Base-by-base conservation (phyloP, 35 echinoderm and acorn worm genomes). In the Heliocidaris erythrogramma region DNA sequence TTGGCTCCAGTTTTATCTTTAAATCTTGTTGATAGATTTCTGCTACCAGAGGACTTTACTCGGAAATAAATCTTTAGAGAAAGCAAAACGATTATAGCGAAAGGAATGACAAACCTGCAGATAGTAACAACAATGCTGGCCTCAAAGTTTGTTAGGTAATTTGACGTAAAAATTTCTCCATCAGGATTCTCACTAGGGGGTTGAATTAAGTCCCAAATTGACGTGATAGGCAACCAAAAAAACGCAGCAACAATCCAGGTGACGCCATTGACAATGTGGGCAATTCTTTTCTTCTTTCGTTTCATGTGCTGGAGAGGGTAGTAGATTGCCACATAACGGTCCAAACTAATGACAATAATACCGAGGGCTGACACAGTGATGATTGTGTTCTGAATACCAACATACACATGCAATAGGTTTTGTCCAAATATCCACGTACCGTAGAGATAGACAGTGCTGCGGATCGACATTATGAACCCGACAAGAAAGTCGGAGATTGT, bases 241-340 rank as follows among this genome's bases (percentile, higher is more conserved):
- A 24, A 52, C 8, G 49, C 27, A 10, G 94, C 48, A 47, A 95
- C 35, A 27, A 49, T 48, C 94, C 94, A 95, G 94, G 94, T 59
- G 5, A 95, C 27, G 6, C 17, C 85, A 32, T 89, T 95, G 30
- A 56, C 42, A 12, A 95, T 32, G 13, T 27, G 24, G 48, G 86
- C 94, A 7, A 49, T 31, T 30, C 31, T 56, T 18, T 86, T 95
- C 7, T 24, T 95, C 21, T 85, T 49, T 65, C 16, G 11, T 85
- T 93, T 90, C 18, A 69, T 47, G 61, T 95, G 95, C 49, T 30
- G 14, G 13, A 95, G 31, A 12, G 95, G 95, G 90, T 95, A 60
- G 18, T 30, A 10, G 31, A 59, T 95, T 35, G 95, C 95, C 59
- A 92, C n/a, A 60, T 95, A 95, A 93, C 95, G 95, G 48, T 95